These are phyloP conservation scores for Momotus momota DNA, from an alignment of 2,797 vertebrate species.

Conservation along the genomic window DNA sequence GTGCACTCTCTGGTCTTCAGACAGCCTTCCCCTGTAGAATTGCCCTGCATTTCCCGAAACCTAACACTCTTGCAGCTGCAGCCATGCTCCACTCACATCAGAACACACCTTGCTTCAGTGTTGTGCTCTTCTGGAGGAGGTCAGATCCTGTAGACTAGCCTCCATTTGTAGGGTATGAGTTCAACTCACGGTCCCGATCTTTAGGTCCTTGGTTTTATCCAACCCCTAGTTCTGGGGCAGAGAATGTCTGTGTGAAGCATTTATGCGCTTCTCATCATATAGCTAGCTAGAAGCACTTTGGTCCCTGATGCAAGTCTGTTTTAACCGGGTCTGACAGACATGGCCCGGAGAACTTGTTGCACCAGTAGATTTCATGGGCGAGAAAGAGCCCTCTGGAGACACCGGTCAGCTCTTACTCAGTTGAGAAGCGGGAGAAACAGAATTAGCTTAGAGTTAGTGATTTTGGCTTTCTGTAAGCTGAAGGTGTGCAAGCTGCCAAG, in stretches of 20 bases:
- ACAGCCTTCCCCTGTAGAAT: not conserved
- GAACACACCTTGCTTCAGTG: not conserved
- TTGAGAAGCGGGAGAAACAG: not conserved
- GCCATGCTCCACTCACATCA: fast-evolving
- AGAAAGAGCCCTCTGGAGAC: not conserved
- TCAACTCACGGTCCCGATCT: fast-evolving
- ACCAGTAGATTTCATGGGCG: not conserved
- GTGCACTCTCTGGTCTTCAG: not conserved
- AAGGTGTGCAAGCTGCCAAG: not conserved
- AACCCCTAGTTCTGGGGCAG: not conserved
- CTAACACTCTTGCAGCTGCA: fast-evolving
- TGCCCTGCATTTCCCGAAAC: not conserved
- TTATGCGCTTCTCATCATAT: not conserved
- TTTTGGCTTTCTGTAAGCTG: not conserved
- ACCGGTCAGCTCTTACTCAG: not conserved
- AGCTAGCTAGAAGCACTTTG: not conserved
- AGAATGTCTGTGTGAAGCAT: not conserved
- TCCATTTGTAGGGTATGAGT: not conserved
- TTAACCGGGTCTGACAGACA: not conserved
- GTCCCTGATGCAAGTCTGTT: not conserved
- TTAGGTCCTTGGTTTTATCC: not conserved
- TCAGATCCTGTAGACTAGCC: not conserved
- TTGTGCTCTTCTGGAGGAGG: not conserved
- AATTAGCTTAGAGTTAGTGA: fast-evolving
- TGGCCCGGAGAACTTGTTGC: not conserved